Conservation (phyloP, 2,113 vertebrate genomes). For the Hymenochirus boettgeri region DNA sequence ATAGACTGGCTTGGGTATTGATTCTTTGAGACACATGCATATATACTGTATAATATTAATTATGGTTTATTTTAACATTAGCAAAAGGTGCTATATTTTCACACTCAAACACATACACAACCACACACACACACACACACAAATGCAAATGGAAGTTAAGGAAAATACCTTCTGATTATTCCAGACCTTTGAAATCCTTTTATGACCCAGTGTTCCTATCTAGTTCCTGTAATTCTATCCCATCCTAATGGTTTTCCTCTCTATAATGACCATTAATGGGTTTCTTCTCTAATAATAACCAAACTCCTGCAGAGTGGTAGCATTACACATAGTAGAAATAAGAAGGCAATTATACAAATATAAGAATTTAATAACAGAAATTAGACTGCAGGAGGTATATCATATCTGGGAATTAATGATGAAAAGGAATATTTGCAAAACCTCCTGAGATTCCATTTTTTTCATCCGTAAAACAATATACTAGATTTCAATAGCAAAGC, state of each 20-base stretch:
- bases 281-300: conserved; percentile 33
- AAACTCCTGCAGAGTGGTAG: conserved; percentile 29
- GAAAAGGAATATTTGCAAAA: conserved; percentile 22
- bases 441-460: conserved; percentile 8
- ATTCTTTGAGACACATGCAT: no score
- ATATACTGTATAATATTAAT: no score
- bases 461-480: not conserved
- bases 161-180: not conserved
- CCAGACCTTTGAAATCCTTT: conserved; percentile 14
- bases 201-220: conserved; percentile 20
- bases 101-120: no score
- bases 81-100: not conserved
- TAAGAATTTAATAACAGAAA: conserved; percentile 33
- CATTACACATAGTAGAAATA: conserved; percentile 31
- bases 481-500: not conserved
- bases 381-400: conserved; percentile 32
- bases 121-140: not conserved
- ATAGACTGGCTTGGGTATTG: no score
- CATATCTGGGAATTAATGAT: conserved; percentile 25
- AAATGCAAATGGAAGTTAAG: not conserved
- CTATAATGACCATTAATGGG: conserved; percentile 33
- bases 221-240: conserved; percentile 11
- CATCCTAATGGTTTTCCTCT: conserved; percentile 1
- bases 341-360: conserved; percentile 33
- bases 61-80: no score